Conservation (phyloP, 2,113 vertebrate species). For the Ctenodactylus gundi region DNA sequence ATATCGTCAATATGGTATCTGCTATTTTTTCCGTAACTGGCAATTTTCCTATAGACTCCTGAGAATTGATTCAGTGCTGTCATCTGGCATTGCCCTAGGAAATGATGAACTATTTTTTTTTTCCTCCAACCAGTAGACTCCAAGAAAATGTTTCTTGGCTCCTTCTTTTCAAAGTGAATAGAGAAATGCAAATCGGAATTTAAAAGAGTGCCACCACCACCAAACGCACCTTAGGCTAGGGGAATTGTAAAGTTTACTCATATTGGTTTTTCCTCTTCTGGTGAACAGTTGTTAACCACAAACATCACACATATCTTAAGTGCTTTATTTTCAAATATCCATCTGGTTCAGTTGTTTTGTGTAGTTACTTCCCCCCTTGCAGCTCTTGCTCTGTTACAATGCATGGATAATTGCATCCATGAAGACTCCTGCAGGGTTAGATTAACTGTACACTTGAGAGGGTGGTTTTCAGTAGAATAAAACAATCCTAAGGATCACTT, state of each 20-base stretch:
- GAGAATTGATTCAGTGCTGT: slow-evolving; percentile 31
- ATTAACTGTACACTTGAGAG: slow-evolving; percentile 48
- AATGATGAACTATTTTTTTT: slow-evolving; percentile 68
- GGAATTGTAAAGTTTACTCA: slow-evolving; percentile 36
- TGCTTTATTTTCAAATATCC: slow-evolving; percentile 71
- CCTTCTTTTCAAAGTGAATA: slow-evolving; percentile 66
- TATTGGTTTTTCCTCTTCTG: neutral
- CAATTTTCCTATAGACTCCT: slow-evolving; percentile 64
- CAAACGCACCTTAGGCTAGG: slow-evolving; percentile 55
- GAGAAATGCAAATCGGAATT: slow-evolving; percentile 67
- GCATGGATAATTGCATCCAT: slow-evolving; percentile 67
- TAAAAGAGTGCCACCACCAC: slow-evolving; percentile 30
- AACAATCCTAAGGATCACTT: slow-evolving; percentile 32
- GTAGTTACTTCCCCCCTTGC: neutral
- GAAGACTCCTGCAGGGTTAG: slow-evolving; percentile 54
- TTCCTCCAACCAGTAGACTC: slow-evolving; percentile 56
- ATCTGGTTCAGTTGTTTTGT: slow-evolving; percentile 61
- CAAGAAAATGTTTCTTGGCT: slow-evolving; percentile 65
- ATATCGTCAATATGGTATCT: slow-evolving; percentile 52
- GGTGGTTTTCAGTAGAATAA: slow-evolving; percentile 63
- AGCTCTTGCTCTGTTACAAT: slow-evolving; percentile 53
- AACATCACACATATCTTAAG: slow-evolving; percentile 54
- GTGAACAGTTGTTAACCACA: slow-evolving; percentile 61
- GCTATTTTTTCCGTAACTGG: slow-evolving; percentile 57
- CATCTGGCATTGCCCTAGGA: slow-evolving; percentile 61